Percentiles rank a stretch among this genome's conserved stretches.
phyloP scores from a whole-genome alignment of 2,113 vertebrate species.

The Carassius carassius region DNA sequence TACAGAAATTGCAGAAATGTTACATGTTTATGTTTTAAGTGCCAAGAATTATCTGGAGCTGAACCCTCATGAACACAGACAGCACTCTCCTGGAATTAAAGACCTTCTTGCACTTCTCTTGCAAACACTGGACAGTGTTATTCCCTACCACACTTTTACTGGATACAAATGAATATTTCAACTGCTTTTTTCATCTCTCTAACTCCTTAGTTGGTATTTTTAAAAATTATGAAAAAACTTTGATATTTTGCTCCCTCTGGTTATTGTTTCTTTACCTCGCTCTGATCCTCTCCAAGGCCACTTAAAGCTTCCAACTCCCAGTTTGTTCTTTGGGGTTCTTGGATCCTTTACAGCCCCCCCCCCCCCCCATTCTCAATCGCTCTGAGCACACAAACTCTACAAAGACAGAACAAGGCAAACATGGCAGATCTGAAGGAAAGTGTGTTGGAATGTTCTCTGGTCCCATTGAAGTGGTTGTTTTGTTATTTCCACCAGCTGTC shows the following conservation, averaged over 20 bases:
- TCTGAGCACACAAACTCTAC: conserved; percentile 41
- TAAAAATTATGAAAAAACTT: conserved; percentile 32
- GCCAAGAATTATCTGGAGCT: not conserved
- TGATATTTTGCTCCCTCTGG: conserved; percentile 47
- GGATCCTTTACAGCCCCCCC: conserved; percentile 11
- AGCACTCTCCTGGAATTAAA: conserved; percentile 2
- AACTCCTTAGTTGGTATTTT: conserved; percentile 25
- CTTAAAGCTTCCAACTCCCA: conserved; percentile 29
- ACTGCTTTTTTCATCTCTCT: conserved; percentile 5
- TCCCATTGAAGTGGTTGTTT: conserved; percentile 42
- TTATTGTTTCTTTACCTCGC: conserved; percentile 24
- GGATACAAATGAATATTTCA: conserved; percentile 57
- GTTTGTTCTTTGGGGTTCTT: conserved; percentile 39
- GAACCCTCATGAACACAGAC: not conserved
- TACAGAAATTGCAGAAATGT: not conserved
- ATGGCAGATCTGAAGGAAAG: conserved; percentile 48
- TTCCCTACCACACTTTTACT: conserved; percentile 52
- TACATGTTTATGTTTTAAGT: not conserved
- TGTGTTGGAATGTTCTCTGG: conserved; percentile 30
- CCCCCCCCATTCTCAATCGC: not conserved
- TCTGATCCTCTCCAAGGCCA: conserved; percentile 43
- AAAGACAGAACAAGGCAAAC: conserved; percentile 52
- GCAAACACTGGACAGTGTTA: conserved; percentile 45
- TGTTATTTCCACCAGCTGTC: conserved; percentile 47
- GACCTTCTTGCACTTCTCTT: conserved; percentile 24